Base-by-base conservation (phyloP, 2,113 vertebrate genomes). In the Carassius gibelio region DNA sequence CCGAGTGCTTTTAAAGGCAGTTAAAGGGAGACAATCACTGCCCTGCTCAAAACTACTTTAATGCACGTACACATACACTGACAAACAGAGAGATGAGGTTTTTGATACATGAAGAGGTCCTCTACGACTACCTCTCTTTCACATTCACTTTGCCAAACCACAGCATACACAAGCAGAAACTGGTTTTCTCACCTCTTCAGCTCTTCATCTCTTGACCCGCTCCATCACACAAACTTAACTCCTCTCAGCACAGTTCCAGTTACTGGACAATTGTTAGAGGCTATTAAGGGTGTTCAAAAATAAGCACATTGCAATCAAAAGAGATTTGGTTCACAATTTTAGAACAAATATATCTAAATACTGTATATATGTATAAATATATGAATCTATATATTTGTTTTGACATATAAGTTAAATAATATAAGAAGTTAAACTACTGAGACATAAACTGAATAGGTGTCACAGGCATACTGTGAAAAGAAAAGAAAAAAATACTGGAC, bases 1-100 rank as follows among this genome's bases (percentile, higher is more conserved):
- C 90, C 89, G 89, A 92, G 92, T 91, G 90, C 91, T 71, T 93
- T 90, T 88, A 92, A 91, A 92, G 89, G 90, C 91, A 86, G 75
- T 76, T 89, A 88, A 90, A 89, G 89, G 87, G 83, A 84, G 87
- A 82, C 89, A 89, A 91, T 88, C 79, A 82, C 88, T 81, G 86
- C 87, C 64, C 69, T 82, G 78, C 38, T 80, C 45, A 26, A 62
- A 84, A 81, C 38, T 88, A 23, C 72, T 72, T 50, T 72, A 85
- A 83, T 80, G 80, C 75, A 68, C 68, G 57, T 34, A 78, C 26
- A 87, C 62, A 87, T 42, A 80, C 77, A 62, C 21, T 80, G n/a
- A 66, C 10, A 75, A 13, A 75, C 19, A 75, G 55, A 77, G 4
- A 78, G 26, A 71, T 77, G 79, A 79, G 64, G 36, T 82, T 68